These are phyloP conservation scores for Chelmon rostratus DNA, from an alignment of 2,797 vertebrate species.

Conservation along the genomic window DNA sequence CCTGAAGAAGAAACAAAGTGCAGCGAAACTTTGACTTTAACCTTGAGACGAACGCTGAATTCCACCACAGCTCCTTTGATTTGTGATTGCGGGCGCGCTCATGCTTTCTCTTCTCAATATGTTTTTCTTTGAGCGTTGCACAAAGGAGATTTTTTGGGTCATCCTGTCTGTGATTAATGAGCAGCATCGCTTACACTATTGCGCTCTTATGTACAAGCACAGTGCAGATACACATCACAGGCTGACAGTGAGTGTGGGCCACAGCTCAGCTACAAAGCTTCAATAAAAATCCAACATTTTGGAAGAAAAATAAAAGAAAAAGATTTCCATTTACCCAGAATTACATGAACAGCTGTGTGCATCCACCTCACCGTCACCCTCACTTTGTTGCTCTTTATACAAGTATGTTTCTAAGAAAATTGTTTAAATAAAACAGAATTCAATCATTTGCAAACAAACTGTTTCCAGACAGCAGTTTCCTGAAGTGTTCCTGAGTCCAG, in stretches of 20 bases:
- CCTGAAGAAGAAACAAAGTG: conserved; percentile 6
- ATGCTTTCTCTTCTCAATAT: background rate
- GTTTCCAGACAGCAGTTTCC: no score
- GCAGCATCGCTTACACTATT: conserved; percentile 10
- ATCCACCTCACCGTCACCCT: no score
- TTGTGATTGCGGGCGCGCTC: background rate
- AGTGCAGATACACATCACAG: background rate
- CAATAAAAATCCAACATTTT: background rate
- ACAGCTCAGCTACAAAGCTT: background rate
- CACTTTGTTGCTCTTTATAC: no score
- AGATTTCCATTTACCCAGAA: no score
- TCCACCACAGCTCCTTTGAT: background rate
- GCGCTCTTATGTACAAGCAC: background rate
- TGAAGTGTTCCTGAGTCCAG: no score
- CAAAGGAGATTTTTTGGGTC: conserved; percentile 30
- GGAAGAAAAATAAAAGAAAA: no score
- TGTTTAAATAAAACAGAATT: no score
- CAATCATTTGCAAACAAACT: no score
- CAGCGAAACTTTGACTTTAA: background rate
- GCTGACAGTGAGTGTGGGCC: background rate
- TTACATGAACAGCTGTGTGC: no score
- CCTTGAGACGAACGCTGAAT: background rate
- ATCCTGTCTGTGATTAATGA: conserved; percentile 41
- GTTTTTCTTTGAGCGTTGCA: background rate
- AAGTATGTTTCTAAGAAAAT: no score